Conservation (phyloP, 2,113 vertebrate species). For the Lagopus leucura region DNA sequence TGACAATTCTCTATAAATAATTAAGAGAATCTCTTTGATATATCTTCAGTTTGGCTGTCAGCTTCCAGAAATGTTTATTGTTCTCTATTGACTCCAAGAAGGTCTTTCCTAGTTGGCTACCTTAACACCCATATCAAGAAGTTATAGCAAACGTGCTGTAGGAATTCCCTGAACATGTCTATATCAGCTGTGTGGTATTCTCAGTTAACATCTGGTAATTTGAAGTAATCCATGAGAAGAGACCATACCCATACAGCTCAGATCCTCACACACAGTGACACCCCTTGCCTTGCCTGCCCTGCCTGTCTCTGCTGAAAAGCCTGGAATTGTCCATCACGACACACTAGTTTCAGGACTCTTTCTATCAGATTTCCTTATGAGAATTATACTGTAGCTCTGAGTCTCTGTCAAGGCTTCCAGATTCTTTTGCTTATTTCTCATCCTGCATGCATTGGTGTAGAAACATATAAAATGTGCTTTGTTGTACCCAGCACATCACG, state of each 20-base stretch:
- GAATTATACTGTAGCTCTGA: neutral
- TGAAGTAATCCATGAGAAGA: too few relatives aligned
- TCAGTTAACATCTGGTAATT: too few relatives aligned
- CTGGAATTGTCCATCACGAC: neutral
- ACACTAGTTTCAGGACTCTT: neutral
- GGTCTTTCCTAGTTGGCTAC: neutral
- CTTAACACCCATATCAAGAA: neutral
- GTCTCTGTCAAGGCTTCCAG: neutral
- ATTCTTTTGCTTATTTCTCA: neutral
- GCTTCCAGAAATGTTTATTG: neutral
- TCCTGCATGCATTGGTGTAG: neutral
- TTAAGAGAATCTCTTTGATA: rapidly evolving
- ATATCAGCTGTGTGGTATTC: neutral
- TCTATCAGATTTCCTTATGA: neutral
- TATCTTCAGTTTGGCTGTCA: neutral
- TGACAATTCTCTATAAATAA: neutral
- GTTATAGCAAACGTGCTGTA: neutral
- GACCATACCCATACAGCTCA: neutral
- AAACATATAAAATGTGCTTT: neutral
- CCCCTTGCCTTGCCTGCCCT: neutral
- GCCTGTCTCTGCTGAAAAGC: neutral
- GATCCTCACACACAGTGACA: neutral
- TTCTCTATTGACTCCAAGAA: neutral
- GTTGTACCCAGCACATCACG: neutral
- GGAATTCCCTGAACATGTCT: neutral